Conservation (phyloP, 2,888 invertebrate species). For the Diadegma fenestrale region DNA sequence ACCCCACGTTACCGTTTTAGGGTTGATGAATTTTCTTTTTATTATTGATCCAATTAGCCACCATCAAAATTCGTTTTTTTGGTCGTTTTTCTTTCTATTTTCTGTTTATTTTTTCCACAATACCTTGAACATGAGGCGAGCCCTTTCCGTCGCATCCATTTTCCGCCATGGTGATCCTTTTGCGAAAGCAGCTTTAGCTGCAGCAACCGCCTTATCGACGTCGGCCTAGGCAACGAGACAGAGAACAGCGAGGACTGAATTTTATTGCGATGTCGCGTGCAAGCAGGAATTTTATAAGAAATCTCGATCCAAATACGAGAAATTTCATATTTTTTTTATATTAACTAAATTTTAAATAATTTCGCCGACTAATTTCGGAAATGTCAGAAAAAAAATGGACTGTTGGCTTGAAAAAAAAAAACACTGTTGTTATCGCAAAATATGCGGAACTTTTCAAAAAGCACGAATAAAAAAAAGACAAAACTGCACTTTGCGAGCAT, state of each 20-base stretch:
- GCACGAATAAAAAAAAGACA: background rate
- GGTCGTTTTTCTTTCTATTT: background rate
- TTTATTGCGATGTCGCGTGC: background rate
- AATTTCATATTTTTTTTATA: too few species aligned
- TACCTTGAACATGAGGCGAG: slow-evolving; percentile 77
- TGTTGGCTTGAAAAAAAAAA: too few species aligned
- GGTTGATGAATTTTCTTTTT: background rate
- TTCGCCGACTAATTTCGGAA: too few species aligned
- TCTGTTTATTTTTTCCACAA: background rate
- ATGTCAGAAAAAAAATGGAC: too few species aligned
- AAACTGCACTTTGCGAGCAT: background rate
- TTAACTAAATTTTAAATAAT: too few species aligned
- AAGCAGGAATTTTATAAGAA: too few species aligned
- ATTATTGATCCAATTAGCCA: background rate
- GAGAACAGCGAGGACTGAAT: slow-evolving; percentile 9
- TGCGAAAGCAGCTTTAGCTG: slow-evolving; percentile 86
- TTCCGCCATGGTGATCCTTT: slow-evolving; percentile 86
- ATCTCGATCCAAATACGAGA: too few species aligned
- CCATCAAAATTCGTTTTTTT: background rate
- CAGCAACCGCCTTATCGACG: slow-evolving; percentile 85
- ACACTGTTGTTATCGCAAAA: too few species aligned
- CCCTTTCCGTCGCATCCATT: slow-evolving; percentile 87
- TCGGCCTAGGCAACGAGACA: slow-evolving; percentile 81
- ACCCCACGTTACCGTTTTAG: too few species aligned
- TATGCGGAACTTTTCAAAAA: background rate